Conservation (phyloP, 1,140 invertebrate species). For the Eulimnadia texana region DNA sequence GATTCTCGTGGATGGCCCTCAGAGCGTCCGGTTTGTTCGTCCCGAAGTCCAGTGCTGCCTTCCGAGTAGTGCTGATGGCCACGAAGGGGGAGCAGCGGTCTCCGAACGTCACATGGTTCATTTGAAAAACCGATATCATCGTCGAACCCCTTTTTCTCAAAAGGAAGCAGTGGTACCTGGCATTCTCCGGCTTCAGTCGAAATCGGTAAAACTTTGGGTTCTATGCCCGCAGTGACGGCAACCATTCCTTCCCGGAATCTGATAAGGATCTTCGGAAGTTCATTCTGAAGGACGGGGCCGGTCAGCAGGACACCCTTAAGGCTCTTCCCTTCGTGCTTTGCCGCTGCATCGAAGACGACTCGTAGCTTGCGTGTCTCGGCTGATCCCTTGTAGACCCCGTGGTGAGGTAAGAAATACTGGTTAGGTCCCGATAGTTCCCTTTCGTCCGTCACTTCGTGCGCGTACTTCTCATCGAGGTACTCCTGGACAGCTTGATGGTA, state of each 20-base stretch:
- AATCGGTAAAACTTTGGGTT: neutral
- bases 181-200: neutral
- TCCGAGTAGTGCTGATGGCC: neutral
- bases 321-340: conserved; percentile 3
- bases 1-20: too few species aligned
- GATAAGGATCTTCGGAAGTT: too few species aligned
- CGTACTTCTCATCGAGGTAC: neutral
- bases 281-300: conserved; percentile 14
- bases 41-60: neutral
- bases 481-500: neutral
- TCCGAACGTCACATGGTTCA: neutral
- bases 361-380: neutral
- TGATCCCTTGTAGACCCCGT: neutral
- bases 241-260: conserved; percentile 16
- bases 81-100: neutral
- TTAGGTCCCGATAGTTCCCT: neutral
- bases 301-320: conserved; percentile 15
- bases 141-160: neutral
- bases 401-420: conserved; percentile 1
- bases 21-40: too few species aligned
- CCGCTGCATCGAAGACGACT: conserved; percentile 2
- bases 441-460: neutral
- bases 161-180: neutral
- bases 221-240: conserved; percentile 15
- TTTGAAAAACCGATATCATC: neutral